Conservation (phyloP, 2,888 invertebrate genomes). For the Heliconius cydno region DNA sequence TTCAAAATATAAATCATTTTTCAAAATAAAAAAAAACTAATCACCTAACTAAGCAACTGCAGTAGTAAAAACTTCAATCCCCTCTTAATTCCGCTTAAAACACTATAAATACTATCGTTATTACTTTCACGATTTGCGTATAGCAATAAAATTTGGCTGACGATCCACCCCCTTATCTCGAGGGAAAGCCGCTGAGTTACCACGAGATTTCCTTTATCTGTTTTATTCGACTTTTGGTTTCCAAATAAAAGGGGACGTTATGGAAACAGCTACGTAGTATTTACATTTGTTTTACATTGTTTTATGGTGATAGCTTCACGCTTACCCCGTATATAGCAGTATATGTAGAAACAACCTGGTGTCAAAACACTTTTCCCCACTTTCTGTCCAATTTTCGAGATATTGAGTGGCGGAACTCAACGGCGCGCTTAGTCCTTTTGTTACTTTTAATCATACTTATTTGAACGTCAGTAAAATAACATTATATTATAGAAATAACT, state of each 20-base stretch:
- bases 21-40: no score
- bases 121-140: constrained; percentile 31
- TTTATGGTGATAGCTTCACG: neutral
- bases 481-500: neutral
- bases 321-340: neutral
- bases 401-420: neutral
- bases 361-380: neutral
- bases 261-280: constrained; percentile 4
- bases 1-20: no score
- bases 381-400: neutral
- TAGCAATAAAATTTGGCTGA: constrained; percentile 32
- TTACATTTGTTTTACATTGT: neutral
- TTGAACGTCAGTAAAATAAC: neutral
- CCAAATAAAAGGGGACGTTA: constrained; percentile 10
- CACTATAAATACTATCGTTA: constrained; percentile 13
- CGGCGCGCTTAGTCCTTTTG: neutral
- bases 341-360: neutral
- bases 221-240: constrained; percentile 17
- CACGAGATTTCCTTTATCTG: constrained; percentile 18
- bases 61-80: neutral
- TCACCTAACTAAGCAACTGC: neutral
- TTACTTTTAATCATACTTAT: neutral
- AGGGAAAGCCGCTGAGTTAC: constrained; percentile 22
- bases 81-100: neutral
- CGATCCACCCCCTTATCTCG: constrained; percentile 27